Conservation (phyloP, 2,113 vertebrate genomes). For the Glaucomys volans region DNA sequence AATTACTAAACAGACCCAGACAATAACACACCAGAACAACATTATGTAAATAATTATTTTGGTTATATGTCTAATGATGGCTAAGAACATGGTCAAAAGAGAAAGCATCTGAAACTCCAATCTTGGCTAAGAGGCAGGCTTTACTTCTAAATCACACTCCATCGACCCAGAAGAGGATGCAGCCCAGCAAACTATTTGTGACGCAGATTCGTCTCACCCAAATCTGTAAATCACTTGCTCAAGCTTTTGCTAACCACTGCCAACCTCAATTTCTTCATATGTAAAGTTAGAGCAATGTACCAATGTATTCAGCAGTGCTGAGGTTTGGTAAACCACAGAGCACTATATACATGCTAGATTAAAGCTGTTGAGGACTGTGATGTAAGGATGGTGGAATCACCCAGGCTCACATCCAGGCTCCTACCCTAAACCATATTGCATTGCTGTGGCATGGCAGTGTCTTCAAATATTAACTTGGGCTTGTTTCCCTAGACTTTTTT, state of each 20-base stretch:
- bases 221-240: not conserved
- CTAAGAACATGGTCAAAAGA: not conserved
- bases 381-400: not conserved
- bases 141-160: not conserved
- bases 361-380: not conserved
- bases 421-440: not conserved
- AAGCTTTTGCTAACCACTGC: not conserved
- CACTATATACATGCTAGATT: not conserved
- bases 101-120: not conserved
- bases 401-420: not conserved
- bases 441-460: not conserved
- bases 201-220: not conserved
- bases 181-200: not conserved
- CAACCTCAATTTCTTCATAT: not conserved
- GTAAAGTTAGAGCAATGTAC: not conserved
- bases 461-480: not conserved
- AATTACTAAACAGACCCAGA: not conserved
- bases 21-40: not conserved
- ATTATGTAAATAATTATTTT: not conserved
- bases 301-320: not conserved
- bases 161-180: not conserved
- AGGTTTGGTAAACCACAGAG: not conserved
- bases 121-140: not conserved
- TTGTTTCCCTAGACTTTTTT: not conserved
- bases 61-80: not conserved